Evolutionary conservation across 64 coral and sea anemone genomes (phyloP).

Genomic region (Porites australiensis): DNA sequence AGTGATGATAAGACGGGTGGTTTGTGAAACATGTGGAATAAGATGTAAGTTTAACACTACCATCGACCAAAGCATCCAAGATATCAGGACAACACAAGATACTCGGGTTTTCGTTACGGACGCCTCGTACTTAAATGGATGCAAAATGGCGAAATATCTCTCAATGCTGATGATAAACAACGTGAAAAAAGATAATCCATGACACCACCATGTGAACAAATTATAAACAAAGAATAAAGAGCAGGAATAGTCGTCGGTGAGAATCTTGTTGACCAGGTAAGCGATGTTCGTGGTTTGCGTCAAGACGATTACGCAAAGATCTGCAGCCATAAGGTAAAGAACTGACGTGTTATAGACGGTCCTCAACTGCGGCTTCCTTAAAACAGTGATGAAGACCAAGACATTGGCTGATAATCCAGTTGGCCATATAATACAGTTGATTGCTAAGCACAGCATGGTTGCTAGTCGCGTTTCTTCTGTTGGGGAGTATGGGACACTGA

Average conservation of each 20-base stretch:
- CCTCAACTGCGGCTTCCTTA: slow-evolving; percentile 41
- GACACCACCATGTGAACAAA: slow-evolving; percentile 43
- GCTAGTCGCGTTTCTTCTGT: not conserved
- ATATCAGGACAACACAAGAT: not conserved
- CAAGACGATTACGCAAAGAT: slow-evolving; percentile 2
- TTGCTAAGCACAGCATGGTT: slow-evolving; percentile 9
- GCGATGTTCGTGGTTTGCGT: slow-evolving; percentile 42
- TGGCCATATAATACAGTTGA: slow-evolving; percentile 53
- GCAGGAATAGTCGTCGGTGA: slow-evolving; percentile 31
- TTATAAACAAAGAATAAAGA: slow-evolving; percentile 52
- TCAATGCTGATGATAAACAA: slow-evolving; percentile 43
- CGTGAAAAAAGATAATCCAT: slow-evolving; percentile 54
- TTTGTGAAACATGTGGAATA: not conserved
- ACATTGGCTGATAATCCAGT: slow-evolving; percentile 22
- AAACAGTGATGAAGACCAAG: slow-evolving; percentile 50
- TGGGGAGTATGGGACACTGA: slow-evolving; percentile 9
- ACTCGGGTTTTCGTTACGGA: slow-evolving; percentile 24
- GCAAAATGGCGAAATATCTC: slow-evolving; percentile 55
- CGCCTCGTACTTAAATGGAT: slow-evolving; percentile 44
- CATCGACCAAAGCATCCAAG: not conserved
- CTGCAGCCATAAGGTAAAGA: slow-evolving; percentile 20
- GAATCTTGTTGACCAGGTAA: slow-evolving; percentile 61
- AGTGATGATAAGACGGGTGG: not conserved
- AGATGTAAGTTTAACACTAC: not conserved
- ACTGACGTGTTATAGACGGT: slow-evolving; percentile 60